A percentile compares a stretch with the other conserved stretches of the same genome.
These are phyloP conservation scores for Dendrocincla fuliginosa DNA, from an alignment of 2,797 vertebrate genomes.

Conservation along the genomic window DNA sequence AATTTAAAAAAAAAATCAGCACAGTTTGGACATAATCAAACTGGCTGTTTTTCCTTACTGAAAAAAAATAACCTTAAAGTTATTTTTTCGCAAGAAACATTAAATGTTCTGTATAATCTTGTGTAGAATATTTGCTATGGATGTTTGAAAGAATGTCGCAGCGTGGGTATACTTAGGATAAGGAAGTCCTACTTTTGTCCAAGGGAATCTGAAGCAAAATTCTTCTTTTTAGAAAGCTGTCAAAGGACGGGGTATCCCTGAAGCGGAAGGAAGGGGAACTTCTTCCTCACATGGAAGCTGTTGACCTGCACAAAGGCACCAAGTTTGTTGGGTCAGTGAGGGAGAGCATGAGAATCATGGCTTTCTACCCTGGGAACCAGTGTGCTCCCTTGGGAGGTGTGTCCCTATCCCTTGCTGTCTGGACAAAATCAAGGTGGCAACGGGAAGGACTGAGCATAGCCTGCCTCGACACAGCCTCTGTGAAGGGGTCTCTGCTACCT, in stretches of 20 bases:
- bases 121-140: background rate
- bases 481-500: background rate
- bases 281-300: background rate
- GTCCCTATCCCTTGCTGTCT: background rate
- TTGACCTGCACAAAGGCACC: background rate
- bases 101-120: background rate
- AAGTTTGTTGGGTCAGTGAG: background rate
- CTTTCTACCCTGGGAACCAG: background rate
- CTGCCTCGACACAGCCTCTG: background rate
- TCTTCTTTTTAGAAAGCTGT: background rate
- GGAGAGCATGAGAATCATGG: background rate
- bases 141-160: background rate
- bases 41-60: background rate
- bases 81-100: background rate
- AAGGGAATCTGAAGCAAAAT: background rate
- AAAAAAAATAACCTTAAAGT: background rate
- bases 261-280: background rate
- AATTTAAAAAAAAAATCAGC: background rate
- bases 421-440: background rate
- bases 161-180: background rate
- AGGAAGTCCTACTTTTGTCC: background rate
- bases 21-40: background rate
- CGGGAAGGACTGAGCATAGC: background rate
- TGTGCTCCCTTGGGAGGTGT: background rate
- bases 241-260: background rate